Evolutionary conservation across 1,140 invertebrate species (phyloP).

Genomic region (Apolygus lucorum): DNA sequence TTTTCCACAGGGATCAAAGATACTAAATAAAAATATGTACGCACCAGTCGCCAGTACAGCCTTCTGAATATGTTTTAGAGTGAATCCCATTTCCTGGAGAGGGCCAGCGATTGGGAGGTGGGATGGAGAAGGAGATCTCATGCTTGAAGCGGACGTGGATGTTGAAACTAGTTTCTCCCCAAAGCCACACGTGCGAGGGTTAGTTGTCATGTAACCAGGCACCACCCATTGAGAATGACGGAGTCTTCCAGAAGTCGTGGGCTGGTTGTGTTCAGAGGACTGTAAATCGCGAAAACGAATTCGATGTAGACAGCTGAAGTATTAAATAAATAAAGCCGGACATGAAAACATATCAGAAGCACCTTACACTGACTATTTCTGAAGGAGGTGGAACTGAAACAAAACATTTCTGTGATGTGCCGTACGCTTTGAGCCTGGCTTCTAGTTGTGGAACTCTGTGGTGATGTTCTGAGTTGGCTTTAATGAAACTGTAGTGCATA

Average conservation of each 20-base stretch:
- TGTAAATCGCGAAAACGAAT: too few species aligned
- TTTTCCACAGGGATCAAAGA: too few species aligned
- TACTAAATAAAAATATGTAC: too few species aligned
- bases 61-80: slow-evolving; percentile 48
- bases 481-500: slow-evolving; percentile 44
- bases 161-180: not conserved
- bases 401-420: slow-evolving; percentile 14
- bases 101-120: slow-evolving; percentile 46
- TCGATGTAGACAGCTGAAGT: too few species aligned
- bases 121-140: slow-evolving; percentile 39
- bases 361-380: too few species aligned
- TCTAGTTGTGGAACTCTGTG: slow-evolving; percentile 33
- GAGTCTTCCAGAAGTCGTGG: slow-evolving; percentile 7
- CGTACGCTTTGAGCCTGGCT: slow-evolving; percentile 22
- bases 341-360: too few species aligned
- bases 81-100: slow-evolving; percentile 56
- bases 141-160: not conserved
- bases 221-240: not conserved
- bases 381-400: too few species aligned
- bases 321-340: too few species aligned
- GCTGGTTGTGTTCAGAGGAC: slow-evolving; percentile 8
- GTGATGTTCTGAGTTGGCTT: slow-evolving; percentile 39
- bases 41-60: slow-evolving; percentile 48
- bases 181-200: not conserved
- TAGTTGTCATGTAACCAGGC: not conserved